phyloP scores from a whole-genome alignment of 1,140 invertebrate species.

The Drusus annulatus region DNA sequence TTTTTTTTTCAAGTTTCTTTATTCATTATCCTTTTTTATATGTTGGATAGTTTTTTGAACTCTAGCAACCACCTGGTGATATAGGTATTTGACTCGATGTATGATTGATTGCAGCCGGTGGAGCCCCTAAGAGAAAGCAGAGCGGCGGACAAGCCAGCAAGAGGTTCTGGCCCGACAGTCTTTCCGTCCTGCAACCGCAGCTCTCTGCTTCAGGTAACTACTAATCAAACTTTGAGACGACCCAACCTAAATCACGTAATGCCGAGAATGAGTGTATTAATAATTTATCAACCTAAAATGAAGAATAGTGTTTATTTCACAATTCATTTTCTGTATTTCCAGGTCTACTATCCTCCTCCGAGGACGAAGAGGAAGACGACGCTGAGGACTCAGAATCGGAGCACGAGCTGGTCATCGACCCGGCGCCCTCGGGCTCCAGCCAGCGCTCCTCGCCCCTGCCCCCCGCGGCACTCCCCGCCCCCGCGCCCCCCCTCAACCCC shows the following conservation, averaged over 20 bases:
- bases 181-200: constrained; percentile 65
- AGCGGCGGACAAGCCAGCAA: constrained; percentile 69
- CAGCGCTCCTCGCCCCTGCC: constrained; percentile 13
- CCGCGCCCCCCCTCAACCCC: background rate
- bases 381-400: constrained; percentile 65
- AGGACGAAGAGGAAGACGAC: constrained; percentile 67
- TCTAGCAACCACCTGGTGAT: too few relatives aligned
- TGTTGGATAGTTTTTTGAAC: too few relatives aligned
- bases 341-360: constrained; percentile 69
- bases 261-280: too few relatives aligned
- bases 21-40: too few relatives aligned
- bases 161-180: constrained; percentile 69
- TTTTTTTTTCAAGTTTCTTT: too few relatives aligned
- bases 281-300: too few relatives aligned
- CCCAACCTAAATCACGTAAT: too few relatives aligned
- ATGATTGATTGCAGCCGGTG: constrained; percentile 61
- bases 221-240: too few relatives aligned
- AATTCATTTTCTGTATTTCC: constrained; percentile 30
- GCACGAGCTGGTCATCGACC: constrained; percentile 61
- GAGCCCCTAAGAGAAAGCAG: constrained; percentile 66
- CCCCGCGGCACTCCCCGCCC: background rate
- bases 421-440: constrained; percentile 4
- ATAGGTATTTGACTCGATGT: too few relatives aligned
- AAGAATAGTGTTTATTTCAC: too few relatives aligned
- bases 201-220: constrained; percentile 65